Conservation (phyloP, 2,797 vertebrate species). For the Clarias pachynema region DNA sequence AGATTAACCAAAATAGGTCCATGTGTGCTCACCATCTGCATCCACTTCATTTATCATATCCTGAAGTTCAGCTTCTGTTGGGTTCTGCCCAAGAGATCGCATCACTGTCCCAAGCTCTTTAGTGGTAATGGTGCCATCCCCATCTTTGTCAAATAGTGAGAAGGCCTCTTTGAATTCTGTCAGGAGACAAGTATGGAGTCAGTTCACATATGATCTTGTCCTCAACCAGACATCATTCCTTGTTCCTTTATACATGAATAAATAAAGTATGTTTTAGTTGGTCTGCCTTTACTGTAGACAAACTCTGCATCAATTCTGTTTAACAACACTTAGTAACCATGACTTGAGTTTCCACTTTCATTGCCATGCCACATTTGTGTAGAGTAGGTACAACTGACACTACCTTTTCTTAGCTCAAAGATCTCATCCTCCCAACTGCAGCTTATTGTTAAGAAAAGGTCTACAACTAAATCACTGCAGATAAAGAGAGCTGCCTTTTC, state of each 20-base stretch:
- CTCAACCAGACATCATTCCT: neutral
- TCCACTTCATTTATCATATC: conserved; percentile 85
- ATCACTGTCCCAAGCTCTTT: conserved; percentile 87
- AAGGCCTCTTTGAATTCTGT: conserved; percentile 87
- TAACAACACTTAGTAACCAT: neutral
- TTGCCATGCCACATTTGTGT: neutral
- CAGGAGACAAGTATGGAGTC: neutral
- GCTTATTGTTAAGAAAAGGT: neutral
- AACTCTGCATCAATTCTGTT: neutral
- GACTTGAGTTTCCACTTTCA: neutral
- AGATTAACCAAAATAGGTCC: conserved; percentile 28
- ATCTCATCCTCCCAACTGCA: neutral
- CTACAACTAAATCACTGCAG: conserved; percentile 1
- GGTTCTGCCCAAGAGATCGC: conserved; percentile 88
- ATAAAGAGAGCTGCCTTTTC: neutral
- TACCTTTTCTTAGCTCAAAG: neutral
- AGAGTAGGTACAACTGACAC: neutral
- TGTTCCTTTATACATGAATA: neutral
- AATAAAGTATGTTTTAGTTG: neutral
- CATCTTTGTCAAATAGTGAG: conserved; percentile 87
- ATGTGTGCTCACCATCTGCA: conserved; percentile 76
- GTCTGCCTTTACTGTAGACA: neutral
- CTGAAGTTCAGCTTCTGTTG: conserved; percentile 85
- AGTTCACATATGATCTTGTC: neutral
- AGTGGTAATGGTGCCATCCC: conserved; percentile 84